A percentile compares a stretch with the other conserved stretches of the same genome.
These are phyloP conservation scores for Volucella bombylans DNA, from an alignment of 2,888 invertebrate genomes.

Conservation along the genomic window DNA sequence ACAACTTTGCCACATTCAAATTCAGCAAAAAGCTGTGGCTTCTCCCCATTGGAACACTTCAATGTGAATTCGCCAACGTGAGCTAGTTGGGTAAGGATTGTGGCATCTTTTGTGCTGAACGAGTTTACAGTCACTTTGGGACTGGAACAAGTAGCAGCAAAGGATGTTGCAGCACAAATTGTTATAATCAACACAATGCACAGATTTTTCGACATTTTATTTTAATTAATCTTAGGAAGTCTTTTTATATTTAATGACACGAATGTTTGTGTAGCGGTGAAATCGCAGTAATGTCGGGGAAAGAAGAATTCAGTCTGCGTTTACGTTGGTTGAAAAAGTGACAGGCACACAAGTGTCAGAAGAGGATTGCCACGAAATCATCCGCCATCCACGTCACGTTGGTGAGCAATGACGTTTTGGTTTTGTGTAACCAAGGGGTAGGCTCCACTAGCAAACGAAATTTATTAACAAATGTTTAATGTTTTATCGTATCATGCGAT, in stretches of 20 bases:
- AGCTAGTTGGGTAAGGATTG: conserved; percentile 94
- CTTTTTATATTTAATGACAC: conserved; percentile 15
- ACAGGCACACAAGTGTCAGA: conserved; percentile 58
- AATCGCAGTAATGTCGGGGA: conserved; percentile 28
- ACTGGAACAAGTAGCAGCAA: conserved; percentile 83
- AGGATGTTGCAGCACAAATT: conserved; percentile 74
- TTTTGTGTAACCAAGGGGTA: background rate
- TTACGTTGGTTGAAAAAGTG: conserved; percentile 22
- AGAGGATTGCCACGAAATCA: conserved; percentile 64
- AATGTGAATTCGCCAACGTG: conserved; percentile 95
- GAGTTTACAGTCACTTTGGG: conserved; percentile 89
- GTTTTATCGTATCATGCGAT: no score
- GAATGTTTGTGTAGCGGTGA: conserved; percentile 7
- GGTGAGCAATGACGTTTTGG: conserved; percentile 41
- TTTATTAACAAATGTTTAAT: background rate
- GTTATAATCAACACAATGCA: conserved; percentile 76
- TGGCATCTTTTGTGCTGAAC: conserved; percentile 96
- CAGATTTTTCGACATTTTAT: conserved; percentile 77
- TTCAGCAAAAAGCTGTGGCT: conserved; percentile 93
- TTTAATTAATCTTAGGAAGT: background rate
- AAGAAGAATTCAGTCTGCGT: conserved; percentile 57
- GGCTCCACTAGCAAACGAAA: background rate
- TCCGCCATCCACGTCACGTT: conserved; percentile 70
- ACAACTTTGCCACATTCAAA: conserved; percentile 91
- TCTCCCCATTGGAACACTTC: conserved; percentile 88